Evolutionary conservation across 2,888 invertebrate genomes (phyloP), one percentile per base, ranked within the genome.

Genomic region (Tinea trinotella): DNA sequence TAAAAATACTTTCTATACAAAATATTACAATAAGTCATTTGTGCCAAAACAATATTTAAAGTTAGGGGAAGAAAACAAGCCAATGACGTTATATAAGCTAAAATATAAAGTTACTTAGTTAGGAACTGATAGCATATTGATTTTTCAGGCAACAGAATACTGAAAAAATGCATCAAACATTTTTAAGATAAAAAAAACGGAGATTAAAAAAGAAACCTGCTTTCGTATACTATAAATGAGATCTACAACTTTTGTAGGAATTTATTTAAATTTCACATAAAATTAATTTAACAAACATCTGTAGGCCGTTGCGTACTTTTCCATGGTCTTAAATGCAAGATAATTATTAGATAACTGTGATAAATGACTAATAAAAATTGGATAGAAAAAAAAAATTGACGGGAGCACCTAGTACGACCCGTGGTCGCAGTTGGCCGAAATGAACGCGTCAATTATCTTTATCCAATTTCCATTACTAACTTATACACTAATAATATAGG

Each of bases 111-210:
- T n/a, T n/a, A 78, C 66, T 81, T 84, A 83, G 79, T 70, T 85
- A 85, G 84, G 84, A 85, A 85, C 84, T 85, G 83, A 79, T 81
- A 79, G 84, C 82, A 73, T 66, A 64, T 34, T 68, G 71, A 81
- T 78, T 74, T 74, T 15, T 13, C 40, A 40, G 40, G 13, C 1
- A 40, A 13, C 40, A 13, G 40, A 40, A 40, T 2, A 40, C 35
- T n/a, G 35, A 35, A 35, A 12, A 35, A 40, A 40, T 40, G 40
- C 40, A 40, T 13, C 2, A 40, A 40, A 40, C 12, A 35, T 35
- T n/a, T 7, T 15, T 40, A 15, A 6, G 13, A 40, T 6, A 40
- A 12, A 13, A 40, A 13, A 15, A 7, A 12, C 3, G 15, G 13
- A 13, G n/a, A 2, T n/a, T 13, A 15, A 15, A 40, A 40, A 40